phyloP scores from a whole-genome alignment of 2,888 invertebrate genomes.

The Tanypteryx hageni region DNA sequence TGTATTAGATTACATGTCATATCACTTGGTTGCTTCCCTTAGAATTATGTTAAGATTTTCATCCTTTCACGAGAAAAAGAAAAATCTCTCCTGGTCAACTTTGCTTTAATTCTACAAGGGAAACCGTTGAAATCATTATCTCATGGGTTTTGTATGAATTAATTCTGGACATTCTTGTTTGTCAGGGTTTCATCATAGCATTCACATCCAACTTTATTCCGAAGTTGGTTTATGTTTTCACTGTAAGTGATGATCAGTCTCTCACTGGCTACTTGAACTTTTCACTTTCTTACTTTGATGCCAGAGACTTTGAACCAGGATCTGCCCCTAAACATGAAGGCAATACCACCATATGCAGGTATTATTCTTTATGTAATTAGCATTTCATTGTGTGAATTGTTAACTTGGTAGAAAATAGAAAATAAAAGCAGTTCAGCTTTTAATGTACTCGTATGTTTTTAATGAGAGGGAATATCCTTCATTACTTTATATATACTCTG shows the following conservation, averaged over 20 bases:
- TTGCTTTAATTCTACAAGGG: not conserved
- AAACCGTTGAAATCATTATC: not conserved
- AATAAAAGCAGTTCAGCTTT: too few species aligned
- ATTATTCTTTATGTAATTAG: too few species aligned
- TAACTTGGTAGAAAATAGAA: too few species aligned
- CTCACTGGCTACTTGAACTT: constrained; percentile 88
- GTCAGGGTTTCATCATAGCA: constrained; percentile 96
- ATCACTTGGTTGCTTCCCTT: too few species aligned
- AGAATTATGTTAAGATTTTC: too few species aligned
- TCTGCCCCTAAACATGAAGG: constrained; percentile 75
- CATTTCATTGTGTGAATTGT: too few species aligned
- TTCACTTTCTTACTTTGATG: constrained; percentile 85
- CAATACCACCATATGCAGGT: constrained; percentile 82
- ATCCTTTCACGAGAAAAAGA: too few species aligned
- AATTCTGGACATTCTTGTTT: constrained; percentile 66
- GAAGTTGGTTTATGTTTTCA: constrained; percentile 85
- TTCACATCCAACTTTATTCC: constrained; percentile 98
- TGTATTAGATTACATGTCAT: too few species aligned
- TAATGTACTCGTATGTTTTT: too few species aligned
- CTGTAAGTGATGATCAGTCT: constrained; percentile 79
- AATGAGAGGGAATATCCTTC: too few species aligned
- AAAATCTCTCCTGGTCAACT: too few species aligned
- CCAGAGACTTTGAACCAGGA: constrained; percentile 78
- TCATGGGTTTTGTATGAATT: not conserved
- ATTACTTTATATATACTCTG: too few species aligned